These are phyloP conservation scores for Eufriesea mexicana DNA, from an alignment of 1,140 invertebrate species.

Conservation along the genomic window DNA sequence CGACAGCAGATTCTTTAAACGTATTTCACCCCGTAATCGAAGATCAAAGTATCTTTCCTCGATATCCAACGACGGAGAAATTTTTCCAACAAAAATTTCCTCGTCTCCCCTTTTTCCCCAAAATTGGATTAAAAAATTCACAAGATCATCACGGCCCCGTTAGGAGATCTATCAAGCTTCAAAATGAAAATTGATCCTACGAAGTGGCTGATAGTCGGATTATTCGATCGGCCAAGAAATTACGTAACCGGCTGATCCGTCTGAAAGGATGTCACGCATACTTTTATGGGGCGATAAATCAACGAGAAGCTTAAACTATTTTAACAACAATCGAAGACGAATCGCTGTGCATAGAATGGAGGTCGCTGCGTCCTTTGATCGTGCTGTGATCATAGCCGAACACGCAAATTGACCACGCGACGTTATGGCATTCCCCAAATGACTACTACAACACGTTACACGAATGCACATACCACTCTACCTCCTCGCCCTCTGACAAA, in stretches of 20 bases:
- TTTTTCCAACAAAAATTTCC: too few species aligned
- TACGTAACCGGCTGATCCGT: background rate
- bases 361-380: slow-evolving; percentile 48
- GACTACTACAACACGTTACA: slow-evolving; percentile 62
- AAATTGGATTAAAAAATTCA: too few species aligned
- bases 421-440: slow-evolving; percentile 66
- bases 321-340: slow-evolving; percentile 39
- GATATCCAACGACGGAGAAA: too few species aligned
- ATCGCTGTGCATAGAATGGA: slow-evolving; percentile 46
- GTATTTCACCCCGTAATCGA: too few species aligned
- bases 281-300: background rate
- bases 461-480: slow-evolving; percentile 41
- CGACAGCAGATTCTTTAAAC: too few species aligned
- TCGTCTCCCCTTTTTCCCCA: too few species aligned
- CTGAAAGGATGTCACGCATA: background rate
- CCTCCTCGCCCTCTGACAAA: slow-evolving; percentile 32
- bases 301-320: background rate
- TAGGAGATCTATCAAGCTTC: too few species aligned
- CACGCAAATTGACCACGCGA: slow-evolving; percentile 66
- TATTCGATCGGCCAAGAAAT: background rate
- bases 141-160: too few species aligned
- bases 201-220: too few species aligned
- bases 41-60: too few species aligned
- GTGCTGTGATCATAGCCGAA: slow-evolving; percentile 38
- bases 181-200: too few species aligned